Evolutionary conservation across 2,113 vertebrate genomes (phyloP).

Genomic region (Echinops telfairi): DNA sequence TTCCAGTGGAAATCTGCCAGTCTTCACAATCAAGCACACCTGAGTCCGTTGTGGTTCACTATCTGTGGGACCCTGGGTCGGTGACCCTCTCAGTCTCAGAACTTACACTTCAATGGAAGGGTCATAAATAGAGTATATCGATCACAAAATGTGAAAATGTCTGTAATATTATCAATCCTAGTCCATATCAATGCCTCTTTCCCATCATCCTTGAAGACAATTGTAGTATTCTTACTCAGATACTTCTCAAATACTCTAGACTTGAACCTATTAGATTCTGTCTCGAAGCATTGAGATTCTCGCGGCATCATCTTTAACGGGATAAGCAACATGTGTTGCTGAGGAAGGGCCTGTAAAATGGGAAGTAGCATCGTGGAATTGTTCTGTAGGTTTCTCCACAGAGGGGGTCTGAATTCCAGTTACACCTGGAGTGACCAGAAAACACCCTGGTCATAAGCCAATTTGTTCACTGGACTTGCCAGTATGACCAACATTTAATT

Average conservation of each 20-base stretch:
- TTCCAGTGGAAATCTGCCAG: neutral
- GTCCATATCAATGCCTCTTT: neutral
- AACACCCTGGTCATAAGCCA: conserved; percentile 67
- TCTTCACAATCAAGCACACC: neutral
- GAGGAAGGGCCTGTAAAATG: neutral
- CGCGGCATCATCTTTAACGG: neutral
- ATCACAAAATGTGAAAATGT: conserved; percentile 20
- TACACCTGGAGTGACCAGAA: conserved; percentile 76
- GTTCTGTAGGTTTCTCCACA: neutral
- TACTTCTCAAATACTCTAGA: neutral
- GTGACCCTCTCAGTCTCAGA: neutral
- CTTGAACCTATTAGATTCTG: neutral
- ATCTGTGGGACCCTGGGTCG: neutral
- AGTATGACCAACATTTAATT: conserved; percentile 65
- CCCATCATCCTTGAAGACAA: neutral
- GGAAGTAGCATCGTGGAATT: neutral
- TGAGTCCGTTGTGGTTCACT: neutral
- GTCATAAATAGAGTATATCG: neutral
- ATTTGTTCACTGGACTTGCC: conserved; percentile 71
- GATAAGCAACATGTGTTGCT: conserved; percentile 20
- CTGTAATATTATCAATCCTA: neutral
- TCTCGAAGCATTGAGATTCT: neutral
- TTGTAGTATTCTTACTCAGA: neutral
- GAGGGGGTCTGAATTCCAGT: conserved; percentile 42
- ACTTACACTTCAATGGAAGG: neutral